Base-by-base conservation (phyloP, 2,797 vertebrate species). In the Lophius americanus region DNA sequence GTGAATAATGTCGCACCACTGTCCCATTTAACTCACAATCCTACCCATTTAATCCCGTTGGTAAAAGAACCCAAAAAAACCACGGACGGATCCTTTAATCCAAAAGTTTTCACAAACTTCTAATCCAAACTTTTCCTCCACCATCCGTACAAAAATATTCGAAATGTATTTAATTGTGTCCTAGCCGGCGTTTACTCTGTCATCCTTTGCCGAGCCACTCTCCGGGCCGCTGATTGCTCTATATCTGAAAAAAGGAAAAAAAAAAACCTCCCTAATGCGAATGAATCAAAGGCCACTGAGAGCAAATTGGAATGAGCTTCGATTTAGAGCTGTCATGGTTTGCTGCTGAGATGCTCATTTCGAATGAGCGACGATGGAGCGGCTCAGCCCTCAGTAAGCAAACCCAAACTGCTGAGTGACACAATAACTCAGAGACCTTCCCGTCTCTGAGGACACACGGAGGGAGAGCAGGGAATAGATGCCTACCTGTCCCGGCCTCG, bases 401-500 rank as follows among this genome's bases (percentile, higher is more conserved):
- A 23, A 53, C 53, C 63, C 60, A 49, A 70, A 85, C 60, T 61
- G 68, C 83, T 68, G 66, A 76, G 60, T 74, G 71, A 87, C 84
- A 92, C 82, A 83, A 77, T 49, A 60, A 73, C 53, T 73, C 41
- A 57, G 57, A 6, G 11, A 51, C 87, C 94, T 95, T 98, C 98
- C 95, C 99, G 96, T 66, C 95, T 96, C 14, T 23, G 23, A 23
- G 23, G 23, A 23, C 23, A 23, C 23, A 23, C 23, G 23, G 23
- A 23, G 23, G 23, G 23, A 23, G 23, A 23, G 23, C 23, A 23
- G 23, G 23, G 2, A 23, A 23, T 23, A 6, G 11, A 51, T 3
- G 33, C 87, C 94, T 95, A 98, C 98, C 95, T 99, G 96, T 66
- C 95, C 96, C 14, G 95, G 94, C 84, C 92, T 95, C 60, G 95